Evolutionary conservation across 2,797 vertebrate species (phyloP).

Genomic region (Rhincodon typus): DNA sequence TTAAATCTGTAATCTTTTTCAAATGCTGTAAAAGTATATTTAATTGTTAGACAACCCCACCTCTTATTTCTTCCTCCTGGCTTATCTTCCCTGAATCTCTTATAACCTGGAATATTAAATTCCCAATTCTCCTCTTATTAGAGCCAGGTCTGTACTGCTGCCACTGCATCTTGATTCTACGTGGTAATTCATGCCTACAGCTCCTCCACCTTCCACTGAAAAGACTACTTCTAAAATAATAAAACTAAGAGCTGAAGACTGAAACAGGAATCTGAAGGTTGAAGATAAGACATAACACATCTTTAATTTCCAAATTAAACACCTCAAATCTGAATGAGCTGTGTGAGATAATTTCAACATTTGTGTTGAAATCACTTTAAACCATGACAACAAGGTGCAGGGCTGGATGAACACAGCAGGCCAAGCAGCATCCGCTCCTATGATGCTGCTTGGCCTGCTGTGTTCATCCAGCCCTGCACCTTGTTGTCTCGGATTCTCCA

Average conservation of each 20-base stretch:
- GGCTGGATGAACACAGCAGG: too few relatives aligned
- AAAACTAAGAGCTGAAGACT: neutral
- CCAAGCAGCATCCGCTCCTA: too few relatives aligned
- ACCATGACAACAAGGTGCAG: too few relatives aligned
- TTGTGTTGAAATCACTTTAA: neutral
- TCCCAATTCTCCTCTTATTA: neutral
- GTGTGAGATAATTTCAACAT: neutral
- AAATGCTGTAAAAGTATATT: too few relatives aligned
- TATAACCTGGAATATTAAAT: too few relatives aligned
- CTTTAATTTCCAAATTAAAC: neutral
- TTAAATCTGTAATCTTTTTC: too few relatives aligned
- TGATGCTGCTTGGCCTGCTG: too few relatives aligned
- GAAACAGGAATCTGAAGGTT: neutral
- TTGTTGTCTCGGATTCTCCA: too few relatives aligned
- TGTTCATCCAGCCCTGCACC: too few relatives aligned
- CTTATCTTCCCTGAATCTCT: too few relatives aligned
- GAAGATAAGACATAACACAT: neutral
- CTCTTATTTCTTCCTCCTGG: too few relatives aligned
- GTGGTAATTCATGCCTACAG: neutral
- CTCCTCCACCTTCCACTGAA: neutral
- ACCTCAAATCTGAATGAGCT: neutral
- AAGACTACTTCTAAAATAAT: neutral
- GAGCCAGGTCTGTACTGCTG: neutral
- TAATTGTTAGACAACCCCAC: too few relatives aligned
- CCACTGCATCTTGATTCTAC: neutral